Base-by-base conservation (phyloP, 1,140 invertebrate species). In the Pseudachorutes palmiensis region DNA sequence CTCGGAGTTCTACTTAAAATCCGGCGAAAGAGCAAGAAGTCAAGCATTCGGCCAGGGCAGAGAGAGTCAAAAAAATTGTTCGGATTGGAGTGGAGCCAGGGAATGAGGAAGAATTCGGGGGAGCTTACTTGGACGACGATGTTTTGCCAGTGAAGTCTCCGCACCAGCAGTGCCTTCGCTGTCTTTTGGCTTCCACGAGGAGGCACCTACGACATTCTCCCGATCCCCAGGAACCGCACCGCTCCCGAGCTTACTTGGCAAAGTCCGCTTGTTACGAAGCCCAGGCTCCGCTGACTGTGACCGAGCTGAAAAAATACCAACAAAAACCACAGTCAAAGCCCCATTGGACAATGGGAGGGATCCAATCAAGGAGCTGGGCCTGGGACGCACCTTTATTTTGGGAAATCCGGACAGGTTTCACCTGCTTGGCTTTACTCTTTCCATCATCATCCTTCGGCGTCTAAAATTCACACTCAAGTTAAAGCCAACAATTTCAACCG, bases 201-300 rank as follows among this genome's bases (percentile, higher is more conserved):
- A 88, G 24, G 87, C 88, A 70, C 84, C 36, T 5, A 41, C 36
- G 36, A 19, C 5, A 41, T 41, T 41, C 36, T 41, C 36, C 66
- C 66, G 71, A 63, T 73, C 62, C 70, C n/a, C n/a, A n/a, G n/a
- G n/a, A n/a, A n/a, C n/a, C n/a, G n/a, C n/a, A n/a, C n/a, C n/a
- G n/a, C n/a, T n/a, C n/a, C n/a, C 51, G 24, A 14, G 24, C 24
- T 55, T 55, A 3, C 9, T 55, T 55, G 9, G 5, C 9, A 16
- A 45, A 45, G 19, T 45, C n/a, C n/a, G 74, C 78, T 72, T 76
- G 76, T 74, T 66, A 80, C 79, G 60, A 75, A 75, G 66, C 78
- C 79, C 14, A 85, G 86, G 65, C 86, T 86, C 70, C 86, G 83
- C 51, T 49, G 86, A 88, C 76, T 87, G 86, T 26, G 86, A 88